Evolutionary conservation across 2,888 invertebrate genomes (phyloP).

Genomic region (Drosophila meridiana): DNA sequence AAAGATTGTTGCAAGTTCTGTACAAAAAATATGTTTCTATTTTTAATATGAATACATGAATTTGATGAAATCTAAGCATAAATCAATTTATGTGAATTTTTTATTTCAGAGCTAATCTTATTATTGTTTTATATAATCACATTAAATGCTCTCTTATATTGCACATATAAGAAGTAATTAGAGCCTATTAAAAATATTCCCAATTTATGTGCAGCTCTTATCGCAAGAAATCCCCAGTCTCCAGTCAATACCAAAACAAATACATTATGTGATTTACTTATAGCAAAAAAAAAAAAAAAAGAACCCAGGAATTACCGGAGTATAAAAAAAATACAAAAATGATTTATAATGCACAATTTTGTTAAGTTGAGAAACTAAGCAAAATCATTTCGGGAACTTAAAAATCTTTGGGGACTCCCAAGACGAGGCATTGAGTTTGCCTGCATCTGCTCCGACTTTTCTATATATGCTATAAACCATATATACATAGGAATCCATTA

Average conservation of each 20-base stretch:
- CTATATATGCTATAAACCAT: background rate
- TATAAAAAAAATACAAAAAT: background rate
- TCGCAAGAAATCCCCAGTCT: background rate
- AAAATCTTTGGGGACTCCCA: background rate
- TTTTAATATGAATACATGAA: background rate
- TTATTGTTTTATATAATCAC: too few relatives aligned
- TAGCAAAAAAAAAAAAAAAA: background rate
- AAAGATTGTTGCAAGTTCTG: constrained; percentile 30
- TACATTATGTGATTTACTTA: background rate
- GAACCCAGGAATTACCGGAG: background rate
- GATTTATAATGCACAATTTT: background rate
- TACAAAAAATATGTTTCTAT: background rate
- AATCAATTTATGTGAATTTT: too few relatives aligned
- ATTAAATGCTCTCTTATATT: too few relatives aligned
- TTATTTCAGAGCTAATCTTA: too few relatives aligned
- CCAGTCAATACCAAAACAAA: background rate
- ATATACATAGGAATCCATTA: background rate
- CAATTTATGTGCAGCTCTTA: background rate
- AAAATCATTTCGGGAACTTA: background rate
- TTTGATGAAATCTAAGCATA: background rate
- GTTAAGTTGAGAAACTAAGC: background rate
- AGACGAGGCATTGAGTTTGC: background rate
- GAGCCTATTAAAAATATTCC: background rate
- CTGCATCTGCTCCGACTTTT: background rate
- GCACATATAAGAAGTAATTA: background rate